A percentile compares a stretch with the other conserved stretches of the same genome.
Evolutionary conservation across 2,797 vertebrate species (phyloP).

Genomic region (Zenarchopterus dispar): DNA sequence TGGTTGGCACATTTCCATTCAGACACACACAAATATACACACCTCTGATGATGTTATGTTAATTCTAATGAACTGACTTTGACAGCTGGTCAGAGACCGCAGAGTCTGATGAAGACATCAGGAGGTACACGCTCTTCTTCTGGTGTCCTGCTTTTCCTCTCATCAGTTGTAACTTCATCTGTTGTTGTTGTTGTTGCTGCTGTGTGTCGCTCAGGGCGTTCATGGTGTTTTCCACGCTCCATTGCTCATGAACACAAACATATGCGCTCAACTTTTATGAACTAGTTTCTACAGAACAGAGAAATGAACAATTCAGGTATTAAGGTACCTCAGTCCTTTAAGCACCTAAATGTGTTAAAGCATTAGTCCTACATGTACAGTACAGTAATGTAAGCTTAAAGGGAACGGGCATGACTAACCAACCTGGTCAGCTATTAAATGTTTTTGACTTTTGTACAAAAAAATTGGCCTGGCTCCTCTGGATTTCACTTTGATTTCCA

Average conservation of each 20-base stretch:
- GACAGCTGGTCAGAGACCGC: slow-evolving; percentile 90
- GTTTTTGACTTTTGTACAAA: too few relatives aligned
- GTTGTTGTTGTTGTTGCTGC: slow-evolving; percentile 12
- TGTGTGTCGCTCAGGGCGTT: not conserved
- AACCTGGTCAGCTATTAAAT: too few relatives aligned
- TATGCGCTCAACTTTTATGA: not conserved
- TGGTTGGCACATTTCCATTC: not conserved
- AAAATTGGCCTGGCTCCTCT: too few relatives aligned
- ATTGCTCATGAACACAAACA: slow-evolving; percentile 48
- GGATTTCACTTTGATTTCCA: too few relatives aligned
- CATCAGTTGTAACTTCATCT: slow-evolving; percentile 43
- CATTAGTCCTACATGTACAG: too few relatives aligned
- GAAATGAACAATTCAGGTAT: too few relatives aligned
- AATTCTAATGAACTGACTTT: slow-evolving; percentile 83
- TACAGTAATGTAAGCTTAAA: too few relatives aligned
- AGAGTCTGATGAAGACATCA: slow-evolving; percentile 86
- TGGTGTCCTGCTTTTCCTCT: slow-evolving; percentile 47
- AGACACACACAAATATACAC: slow-evolving; percentile 5
- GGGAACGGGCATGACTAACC: too few relatives aligned
- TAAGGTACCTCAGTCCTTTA: too few relatives aligned
- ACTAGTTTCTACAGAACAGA: too few relatives aligned
- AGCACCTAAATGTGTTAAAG: too few relatives aligned
- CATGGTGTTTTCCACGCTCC: slow-evolving; percentile 2
- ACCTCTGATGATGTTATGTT: slow-evolving; percentile 14
- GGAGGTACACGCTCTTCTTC: slow-evolving; percentile 88